phyloP scores from a whole-genome alignment of 2,888 invertebrate species.

The Cenopis cana region DNA sequence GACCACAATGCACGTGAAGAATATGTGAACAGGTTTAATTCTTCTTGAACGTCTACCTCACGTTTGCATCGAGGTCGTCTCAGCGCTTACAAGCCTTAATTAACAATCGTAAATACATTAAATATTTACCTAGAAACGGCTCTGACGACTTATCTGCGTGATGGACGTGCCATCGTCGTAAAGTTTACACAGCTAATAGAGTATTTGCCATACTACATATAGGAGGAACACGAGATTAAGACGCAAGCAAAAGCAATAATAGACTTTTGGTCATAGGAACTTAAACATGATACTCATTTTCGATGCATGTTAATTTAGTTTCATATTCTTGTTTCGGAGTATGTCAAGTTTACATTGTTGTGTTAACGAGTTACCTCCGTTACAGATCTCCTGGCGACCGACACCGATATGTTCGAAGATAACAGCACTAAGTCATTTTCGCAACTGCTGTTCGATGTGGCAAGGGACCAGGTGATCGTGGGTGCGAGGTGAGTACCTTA shows the following conservation, averaged over 20 bases:
- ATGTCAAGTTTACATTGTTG: conserved; percentile 32
- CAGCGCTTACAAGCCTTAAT: conserved; percentile 49
- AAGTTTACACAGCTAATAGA: conserved; percentile 46
- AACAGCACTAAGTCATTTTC: conserved; percentile 91
- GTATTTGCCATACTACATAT: conserved; percentile 45
- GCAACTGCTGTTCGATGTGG: conserved; percentile 94
- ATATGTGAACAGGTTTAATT: conserved; percentile 40
- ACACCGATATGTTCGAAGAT: conserved; percentile 89
- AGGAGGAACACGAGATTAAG: conserved; percentile 10
- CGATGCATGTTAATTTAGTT: conserved; percentile 28
- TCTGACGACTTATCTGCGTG: conserved; percentile 44
- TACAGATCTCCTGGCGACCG: conserved; percentile 88
- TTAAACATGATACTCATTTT: conserved; percentile 12
- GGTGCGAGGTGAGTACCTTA: conserved; percentile 91
- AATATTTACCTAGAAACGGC: conserved; percentile 53
- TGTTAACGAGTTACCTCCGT: conserved; percentile 64
- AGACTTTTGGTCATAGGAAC: conserved; percentile 5
- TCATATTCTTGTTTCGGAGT: conserved; percentile 9
- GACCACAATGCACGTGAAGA: conserved; percentile 37
- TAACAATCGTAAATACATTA: conserved; percentile 54
- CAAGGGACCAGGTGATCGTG: conserved; percentile 94
- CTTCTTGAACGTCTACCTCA: conserved; percentile 21
- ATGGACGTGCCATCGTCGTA: conserved; percentile 43
- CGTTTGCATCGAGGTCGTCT: conserved; percentile 38
- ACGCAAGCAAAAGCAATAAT: conserved; percentile 9